phyloP scores from a whole-genome alignment of 2,113 vertebrate genomes.

The Corydoras sp. region DNA sequence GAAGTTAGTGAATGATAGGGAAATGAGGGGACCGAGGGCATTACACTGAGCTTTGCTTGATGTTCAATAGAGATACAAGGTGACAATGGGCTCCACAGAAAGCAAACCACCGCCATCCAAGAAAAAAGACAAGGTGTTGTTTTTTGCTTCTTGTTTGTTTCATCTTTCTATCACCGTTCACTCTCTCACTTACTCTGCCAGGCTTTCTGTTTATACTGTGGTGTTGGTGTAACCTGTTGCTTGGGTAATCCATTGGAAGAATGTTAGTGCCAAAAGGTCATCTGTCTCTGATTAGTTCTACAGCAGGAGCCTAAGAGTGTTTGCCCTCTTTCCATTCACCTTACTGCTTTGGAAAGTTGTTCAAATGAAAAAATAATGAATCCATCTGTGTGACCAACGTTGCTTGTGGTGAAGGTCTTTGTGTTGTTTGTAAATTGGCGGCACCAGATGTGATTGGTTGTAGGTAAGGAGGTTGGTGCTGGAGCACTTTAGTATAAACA shows the following conservation, averaged over 20 bases:
- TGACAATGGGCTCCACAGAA: constrained; percentile 38
- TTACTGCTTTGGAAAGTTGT: no score
- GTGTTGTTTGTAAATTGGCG: no score
- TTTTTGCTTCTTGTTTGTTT: neutral
- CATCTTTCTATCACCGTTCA: neutral
- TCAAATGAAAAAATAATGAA: no score
- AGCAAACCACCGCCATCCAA: constrained; percentile 36
- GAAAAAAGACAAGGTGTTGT: constrained; percentile 34
- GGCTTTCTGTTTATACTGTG: neutral
- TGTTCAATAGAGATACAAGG: neutral
- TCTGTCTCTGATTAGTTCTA: constrained; percentile 24
- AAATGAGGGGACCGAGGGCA: constrained; percentile 13
- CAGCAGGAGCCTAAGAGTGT: neutral
- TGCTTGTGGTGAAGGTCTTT: no score
- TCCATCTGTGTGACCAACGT: no score
- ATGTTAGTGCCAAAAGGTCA: constrained; percentile 5
- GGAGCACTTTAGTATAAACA: no score
- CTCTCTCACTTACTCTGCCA: neutral
- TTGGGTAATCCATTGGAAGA: neutral
- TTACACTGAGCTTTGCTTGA: constrained; percentile 10
- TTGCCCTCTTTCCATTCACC: neutral
- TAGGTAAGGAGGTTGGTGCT: no score
- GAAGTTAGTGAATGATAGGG: neutral
- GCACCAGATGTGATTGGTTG: no score
- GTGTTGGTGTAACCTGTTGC: constrained; percentile 7